Conservation (phyloP, 2,113 vertebrate species). For the Chamaea fasciata region DNA sequence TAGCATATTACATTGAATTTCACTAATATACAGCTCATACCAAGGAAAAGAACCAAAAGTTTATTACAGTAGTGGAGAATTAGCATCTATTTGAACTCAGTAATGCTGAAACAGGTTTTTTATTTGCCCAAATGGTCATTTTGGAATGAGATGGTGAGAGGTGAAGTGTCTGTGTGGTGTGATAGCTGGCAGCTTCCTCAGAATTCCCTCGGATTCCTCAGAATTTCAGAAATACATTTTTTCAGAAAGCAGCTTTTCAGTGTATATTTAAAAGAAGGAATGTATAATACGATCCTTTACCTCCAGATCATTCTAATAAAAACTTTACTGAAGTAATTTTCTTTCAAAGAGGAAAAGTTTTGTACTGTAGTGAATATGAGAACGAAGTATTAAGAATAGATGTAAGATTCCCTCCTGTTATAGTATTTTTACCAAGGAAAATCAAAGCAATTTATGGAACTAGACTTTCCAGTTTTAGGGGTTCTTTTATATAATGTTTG, state of each 20-base stretch:
- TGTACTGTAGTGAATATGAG: neutral
- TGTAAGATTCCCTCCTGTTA: neutral
- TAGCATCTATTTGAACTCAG: slow-evolving; percentile 12
- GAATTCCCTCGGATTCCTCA: neutral
- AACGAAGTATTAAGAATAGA: neutral
- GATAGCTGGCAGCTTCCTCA: neutral
- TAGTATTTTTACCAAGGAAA: neutral
- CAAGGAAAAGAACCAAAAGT: neutral
- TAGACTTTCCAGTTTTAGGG: neutral
- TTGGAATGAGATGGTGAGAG: neutral
- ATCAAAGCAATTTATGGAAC: neutral
- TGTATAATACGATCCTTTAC: neutral
- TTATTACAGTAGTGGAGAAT: neutral
- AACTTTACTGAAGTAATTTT: neutral
- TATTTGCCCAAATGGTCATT: neutral
- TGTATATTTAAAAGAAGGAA: neutral
- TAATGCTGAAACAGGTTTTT: slow-evolving; percentile 10
- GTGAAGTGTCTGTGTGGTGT: neutral
- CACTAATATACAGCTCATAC: neutral
- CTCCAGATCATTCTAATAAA: neutral
- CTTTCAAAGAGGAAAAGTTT: neutral
- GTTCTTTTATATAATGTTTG: neutral
- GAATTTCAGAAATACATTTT: neutral
- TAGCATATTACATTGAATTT: neutral
- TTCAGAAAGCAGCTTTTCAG: neutral